A percentile compares a stretch with the other conserved stretches of the same genome.
These are phyloP conservation scores for Tragulus kanchil DNA, from an alignment of 2,113 vertebrate genomes.

Conservation along the genomic window DNA sequence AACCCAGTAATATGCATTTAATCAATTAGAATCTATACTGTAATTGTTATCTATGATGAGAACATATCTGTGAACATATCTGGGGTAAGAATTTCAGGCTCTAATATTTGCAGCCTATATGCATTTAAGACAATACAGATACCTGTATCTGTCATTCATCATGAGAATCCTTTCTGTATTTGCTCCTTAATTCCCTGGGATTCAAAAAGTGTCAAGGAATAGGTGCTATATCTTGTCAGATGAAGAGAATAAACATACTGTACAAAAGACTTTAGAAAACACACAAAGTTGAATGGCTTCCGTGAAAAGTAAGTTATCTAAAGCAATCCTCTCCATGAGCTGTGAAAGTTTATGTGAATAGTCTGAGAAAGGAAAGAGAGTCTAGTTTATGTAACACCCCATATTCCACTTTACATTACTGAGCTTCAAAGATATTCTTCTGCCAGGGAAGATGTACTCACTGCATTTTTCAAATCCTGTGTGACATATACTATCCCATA, in stretches of 20 bases:
- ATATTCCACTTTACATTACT: neutral
- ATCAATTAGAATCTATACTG: neutral
- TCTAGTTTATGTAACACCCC: neutral
- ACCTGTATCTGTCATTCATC: neutral
- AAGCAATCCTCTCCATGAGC: neutral
- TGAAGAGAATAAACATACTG: neutral
- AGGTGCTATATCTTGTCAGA: neutral
- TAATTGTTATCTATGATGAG: neutral
- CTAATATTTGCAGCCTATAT: too few relatives aligned
- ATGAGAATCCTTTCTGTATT: neutral
- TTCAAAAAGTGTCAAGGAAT: neutral
- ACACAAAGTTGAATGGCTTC: neutral
- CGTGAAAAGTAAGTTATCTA: neutral
- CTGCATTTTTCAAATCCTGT: conserved; percentile 47
- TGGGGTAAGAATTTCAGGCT: neutral
- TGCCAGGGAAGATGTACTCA: neutral
- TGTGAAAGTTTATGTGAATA: neutral
- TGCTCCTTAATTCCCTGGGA: neutral
- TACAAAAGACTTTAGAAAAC: neutral
- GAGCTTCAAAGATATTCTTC: conserved; percentile 8
- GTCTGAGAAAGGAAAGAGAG: neutral
- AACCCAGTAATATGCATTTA: neutral
- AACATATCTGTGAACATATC: neutral
- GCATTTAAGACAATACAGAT: neutral
- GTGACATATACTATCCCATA: neutral